These are phyloP conservation scores for Cydia splendana DNA, from an alignment of 1,140 invertebrate species.

Conservation along the genomic window DNA sequence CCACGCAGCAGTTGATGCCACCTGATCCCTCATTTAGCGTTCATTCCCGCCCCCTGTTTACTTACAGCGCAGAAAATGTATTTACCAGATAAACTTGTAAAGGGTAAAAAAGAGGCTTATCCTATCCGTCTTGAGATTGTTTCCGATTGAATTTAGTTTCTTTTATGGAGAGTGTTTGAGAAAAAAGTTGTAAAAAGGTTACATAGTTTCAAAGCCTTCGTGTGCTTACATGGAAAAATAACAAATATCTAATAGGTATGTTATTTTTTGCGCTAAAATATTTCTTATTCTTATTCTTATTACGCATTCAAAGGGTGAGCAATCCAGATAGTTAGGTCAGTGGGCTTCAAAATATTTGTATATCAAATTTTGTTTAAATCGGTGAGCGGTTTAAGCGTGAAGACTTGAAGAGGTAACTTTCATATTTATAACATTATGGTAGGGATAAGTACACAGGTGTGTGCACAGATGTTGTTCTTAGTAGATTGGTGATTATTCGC, in stretches of 20 bases:
- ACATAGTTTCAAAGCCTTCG: not conserved
- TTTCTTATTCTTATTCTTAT: too few relatives aligned
- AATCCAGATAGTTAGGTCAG: too few relatives aligned
- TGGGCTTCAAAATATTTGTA: too few relatives aligned
- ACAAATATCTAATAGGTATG: too few relatives aligned
- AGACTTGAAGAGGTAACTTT: too few relatives aligned
- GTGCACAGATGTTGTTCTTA: conserved; percentile 9
- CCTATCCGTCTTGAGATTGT: not conserved
- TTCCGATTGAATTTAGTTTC: conserved; percentile 26
- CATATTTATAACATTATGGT: too few relatives aligned
- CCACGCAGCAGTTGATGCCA: conserved; percentile 42
- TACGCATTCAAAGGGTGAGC: too few relatives aligned
- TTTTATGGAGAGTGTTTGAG: not conserved
- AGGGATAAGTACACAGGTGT: too few relatives aligned
- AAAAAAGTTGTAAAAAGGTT: not conserved
- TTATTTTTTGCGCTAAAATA: too few relatives aligned
- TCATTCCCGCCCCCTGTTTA: conserved; percentile 18
- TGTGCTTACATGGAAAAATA: not conserved
- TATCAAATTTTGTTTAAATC: too few relatives aligned
- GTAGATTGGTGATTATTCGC: not conserved
- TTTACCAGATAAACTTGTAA: conserved; percentile 15
- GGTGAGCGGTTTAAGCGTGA: too few relatives aligned
- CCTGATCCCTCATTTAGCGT: conserved; percentile 49
- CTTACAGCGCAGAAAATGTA: conserved; percentile 28
- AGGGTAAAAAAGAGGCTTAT: conserved; percentile 5